Evolutionary conservation across 2,888 invertebrate genomes (phyloP).

Genomic region (Autographa pulchrina): DNA sequence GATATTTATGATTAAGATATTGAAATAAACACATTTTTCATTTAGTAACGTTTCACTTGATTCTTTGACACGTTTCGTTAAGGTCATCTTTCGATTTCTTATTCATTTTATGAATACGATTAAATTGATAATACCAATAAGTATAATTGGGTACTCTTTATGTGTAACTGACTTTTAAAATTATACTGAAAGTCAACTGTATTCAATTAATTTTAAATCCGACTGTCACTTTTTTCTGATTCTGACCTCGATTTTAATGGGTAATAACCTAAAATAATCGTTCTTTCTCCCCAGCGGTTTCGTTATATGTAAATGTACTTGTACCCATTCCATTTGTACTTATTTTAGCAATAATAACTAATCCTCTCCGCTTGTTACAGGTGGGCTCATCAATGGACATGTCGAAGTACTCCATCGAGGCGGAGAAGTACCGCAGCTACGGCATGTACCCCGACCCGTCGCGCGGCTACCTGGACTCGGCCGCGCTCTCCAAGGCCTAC

Average conservation of each 20-base stretch:
- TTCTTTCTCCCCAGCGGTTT: neutral
- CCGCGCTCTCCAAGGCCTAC: constrained; percentile 93
- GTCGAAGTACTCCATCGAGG: constrained; percentile 93
- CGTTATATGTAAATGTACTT: neutral
- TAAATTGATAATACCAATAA: constrained; percentile 15
- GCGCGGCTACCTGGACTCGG: constrained; percentile 92
- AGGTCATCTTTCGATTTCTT: constrained; percentile 33
- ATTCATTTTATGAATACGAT: constrained; percentile 26
- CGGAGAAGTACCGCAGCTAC: constrained; percentile 93
- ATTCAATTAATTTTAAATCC: neutral
- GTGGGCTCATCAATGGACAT: constrained; percentile 94
- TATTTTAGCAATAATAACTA: constrained; percentile 4
- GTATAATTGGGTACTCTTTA: constrained; percentile 19
- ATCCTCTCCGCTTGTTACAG: constrained; percentile 84
- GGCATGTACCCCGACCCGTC: constrained; percentile 94
- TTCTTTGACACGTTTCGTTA: constrained; percentile 27
- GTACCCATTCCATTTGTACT: neutral
- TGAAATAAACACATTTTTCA: constrained; percentile 51
- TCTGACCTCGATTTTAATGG: constrained; percentile 4
- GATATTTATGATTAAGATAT: constrained; percentile 52
- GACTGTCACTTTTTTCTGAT: neutral
- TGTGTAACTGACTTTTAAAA: neutral
- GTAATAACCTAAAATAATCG: neutral
- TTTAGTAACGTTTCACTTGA: constrained; percentile 35
- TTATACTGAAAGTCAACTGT: neutral